These are phyloP conservation scores for Cochlearius cochlearius DNA, from an alignment of 2,113 vertebrate species.

Conservation along the genomic window DNA sequence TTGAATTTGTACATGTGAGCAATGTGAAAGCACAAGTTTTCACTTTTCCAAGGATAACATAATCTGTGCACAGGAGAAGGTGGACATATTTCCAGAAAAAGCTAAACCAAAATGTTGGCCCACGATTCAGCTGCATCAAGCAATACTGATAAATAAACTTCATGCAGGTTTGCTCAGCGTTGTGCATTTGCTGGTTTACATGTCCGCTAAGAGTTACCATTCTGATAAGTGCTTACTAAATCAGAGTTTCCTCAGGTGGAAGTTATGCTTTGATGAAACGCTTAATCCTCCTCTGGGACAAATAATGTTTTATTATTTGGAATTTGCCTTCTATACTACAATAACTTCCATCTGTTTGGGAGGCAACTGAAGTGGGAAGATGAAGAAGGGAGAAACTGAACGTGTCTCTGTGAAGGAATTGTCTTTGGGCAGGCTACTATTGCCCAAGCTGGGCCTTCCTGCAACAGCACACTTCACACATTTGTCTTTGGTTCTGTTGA, in stretches of 20 bases:
- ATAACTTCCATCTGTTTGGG: neutral
- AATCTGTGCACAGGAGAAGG: neutral
- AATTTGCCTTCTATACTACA: neutral
- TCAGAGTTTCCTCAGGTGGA: conserved; percentile 7
- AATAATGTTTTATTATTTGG: conserved; percentile 41
- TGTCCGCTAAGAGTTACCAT: conserved; percentile 34
- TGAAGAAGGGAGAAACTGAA: neutral
- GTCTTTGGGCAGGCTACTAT: neutral
- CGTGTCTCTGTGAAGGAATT: neutral
- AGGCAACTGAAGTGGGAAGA: neutral
- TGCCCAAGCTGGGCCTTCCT: neutral
- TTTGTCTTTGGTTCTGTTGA: neutral
- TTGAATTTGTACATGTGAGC: neutral
- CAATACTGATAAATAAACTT: neutral
- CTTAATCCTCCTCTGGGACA: conserved; percentile 50
- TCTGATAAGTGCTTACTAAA: conserved; percentile 16
- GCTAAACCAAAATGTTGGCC: neutral
- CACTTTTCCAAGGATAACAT: neutral
- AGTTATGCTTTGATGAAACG: conserved; percentile 1
- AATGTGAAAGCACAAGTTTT: neutral
- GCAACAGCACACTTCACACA: neutral
- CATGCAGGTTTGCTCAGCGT: neutral
- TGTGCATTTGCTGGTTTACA: neutral
- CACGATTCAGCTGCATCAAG: neutral
- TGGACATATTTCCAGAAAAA: neutral